A percentile compares a stretch with the other conserved stretches of the same genome.
These are phyloP conservation scores for Poeciliopsis presidionis DNA, from an alignment of 2,797 vertebrate genomes.

Conservation along the genomic window DNA sequence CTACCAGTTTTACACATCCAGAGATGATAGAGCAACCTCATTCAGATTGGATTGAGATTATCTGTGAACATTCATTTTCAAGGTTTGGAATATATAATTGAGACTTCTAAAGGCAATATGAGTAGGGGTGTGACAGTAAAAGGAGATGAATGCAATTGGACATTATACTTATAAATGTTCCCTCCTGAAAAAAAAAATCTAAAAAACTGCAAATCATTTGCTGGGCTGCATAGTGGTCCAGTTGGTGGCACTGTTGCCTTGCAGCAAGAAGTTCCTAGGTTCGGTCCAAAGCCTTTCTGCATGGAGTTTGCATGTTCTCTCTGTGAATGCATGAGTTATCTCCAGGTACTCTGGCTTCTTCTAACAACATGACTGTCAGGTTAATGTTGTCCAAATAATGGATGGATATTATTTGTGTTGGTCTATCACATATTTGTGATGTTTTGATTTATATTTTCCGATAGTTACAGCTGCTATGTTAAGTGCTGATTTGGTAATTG, in stretches of 20 bases:
- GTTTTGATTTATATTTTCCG: no score
- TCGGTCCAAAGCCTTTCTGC: no score
- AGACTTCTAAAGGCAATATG: not conserved
- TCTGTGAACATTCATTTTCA: not conserved
- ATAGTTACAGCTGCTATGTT: no score
- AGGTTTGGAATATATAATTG: not conserved
- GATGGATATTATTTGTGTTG: not conserved
- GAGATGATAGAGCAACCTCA: not conserved
- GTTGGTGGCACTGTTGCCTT: no score
- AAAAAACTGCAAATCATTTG: not conserved
- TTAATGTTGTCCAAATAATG: no score
- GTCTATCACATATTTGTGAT: not conserved
- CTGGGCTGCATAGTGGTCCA: no score
- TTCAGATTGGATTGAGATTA: not conserved
- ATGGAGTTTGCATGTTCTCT: no score
- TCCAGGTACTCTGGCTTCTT: no score
- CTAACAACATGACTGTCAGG: no score
- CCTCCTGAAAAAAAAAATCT: not conserved
- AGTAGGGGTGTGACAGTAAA: not conserved
- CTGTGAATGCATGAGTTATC: no score
- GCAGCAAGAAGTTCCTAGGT: no score
- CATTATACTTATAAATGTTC: not conserved
- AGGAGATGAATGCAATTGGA: not conserved
- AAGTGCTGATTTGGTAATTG: no score
- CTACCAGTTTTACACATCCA: not conserved